These are phyloP conservation scores for Anolis sagrei DNA, from an alignment of 2,113 vertebrate species.

Conservation along the genomic window DNA sequence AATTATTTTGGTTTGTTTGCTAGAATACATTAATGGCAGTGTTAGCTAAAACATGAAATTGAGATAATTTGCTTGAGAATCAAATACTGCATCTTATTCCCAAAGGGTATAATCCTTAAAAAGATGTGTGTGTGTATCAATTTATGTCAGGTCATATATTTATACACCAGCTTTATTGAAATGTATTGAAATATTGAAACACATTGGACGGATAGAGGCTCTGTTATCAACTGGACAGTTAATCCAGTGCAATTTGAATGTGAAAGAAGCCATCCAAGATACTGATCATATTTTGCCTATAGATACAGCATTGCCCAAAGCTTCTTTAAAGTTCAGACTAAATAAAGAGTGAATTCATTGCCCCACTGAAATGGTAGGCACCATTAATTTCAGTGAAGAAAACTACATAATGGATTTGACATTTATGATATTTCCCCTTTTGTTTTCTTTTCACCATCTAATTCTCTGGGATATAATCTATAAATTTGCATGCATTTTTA, in stretches of 20 bases:
- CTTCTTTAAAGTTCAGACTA: no score
- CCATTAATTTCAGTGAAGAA: not conserved
- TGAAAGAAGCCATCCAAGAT: not conserved
- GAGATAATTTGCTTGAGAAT: conserved; percentile 26
- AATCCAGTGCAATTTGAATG: no score
- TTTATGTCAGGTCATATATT: no score
- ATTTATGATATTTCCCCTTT: not conserved
- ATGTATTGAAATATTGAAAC: no score
- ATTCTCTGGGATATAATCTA: not conserved
- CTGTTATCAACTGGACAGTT: no score
- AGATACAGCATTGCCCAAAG: not conserved
- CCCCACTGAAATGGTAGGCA: not conserved
- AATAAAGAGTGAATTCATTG: no score
- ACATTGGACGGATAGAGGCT: no score
- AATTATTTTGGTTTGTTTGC: not conserved
- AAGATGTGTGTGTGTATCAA: no score
- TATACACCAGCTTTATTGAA: no score
- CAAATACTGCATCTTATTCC: conserved; percentile 26
- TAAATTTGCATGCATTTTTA: not conserved
- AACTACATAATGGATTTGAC: not conserved
- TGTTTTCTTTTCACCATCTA: not conserved
- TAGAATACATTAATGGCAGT: not conserved
- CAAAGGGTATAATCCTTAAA: not conserved
- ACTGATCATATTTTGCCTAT: not conserved
- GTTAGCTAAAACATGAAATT: no score